phyloP scores from a whole-genome alignment of 92 coral and sea anemone species.

The Zoanthus sociatus region DNA sequence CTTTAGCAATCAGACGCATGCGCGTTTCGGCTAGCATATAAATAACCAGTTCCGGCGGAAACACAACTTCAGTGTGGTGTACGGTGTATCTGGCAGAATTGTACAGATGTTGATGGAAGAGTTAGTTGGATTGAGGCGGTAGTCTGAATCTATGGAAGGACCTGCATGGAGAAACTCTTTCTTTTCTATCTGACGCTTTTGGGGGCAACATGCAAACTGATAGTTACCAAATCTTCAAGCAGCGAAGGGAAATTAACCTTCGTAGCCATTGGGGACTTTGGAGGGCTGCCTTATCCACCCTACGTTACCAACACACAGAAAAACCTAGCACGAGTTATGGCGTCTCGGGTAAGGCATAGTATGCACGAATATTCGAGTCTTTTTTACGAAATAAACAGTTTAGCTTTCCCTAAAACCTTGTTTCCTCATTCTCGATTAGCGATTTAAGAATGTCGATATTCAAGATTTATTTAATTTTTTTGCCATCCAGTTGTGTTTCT shows the following conservation, averaged over 20 bases:
- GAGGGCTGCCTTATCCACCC: conserved; percentile 79
- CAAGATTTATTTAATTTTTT: neutral
- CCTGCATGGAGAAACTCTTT: conserved; percentile 39
- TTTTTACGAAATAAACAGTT: neutral
- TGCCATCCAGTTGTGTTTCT: neutral
- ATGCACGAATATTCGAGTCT: neutral
- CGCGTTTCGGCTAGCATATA: neutral
- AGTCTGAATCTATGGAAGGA: conserved; percentile 19
- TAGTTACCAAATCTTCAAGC: neutral
- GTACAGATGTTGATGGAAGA: conserved; percentile 16
- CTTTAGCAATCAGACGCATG: conserved; percentile 23
- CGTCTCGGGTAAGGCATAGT: conserved; percentile 67
- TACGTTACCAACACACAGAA: conserved; percentile 72
- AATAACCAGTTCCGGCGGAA: neutral
- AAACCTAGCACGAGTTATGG: conserved; percentile 75
- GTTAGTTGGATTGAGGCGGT: neutral
- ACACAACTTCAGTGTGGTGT: neutral
- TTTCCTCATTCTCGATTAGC: neutral
- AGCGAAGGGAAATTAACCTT: conserved; percentile 66
- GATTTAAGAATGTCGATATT: neutral
- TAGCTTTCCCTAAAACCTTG: neutral
- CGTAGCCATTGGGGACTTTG: conserved; percentile 90
- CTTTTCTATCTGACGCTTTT: conserved; percentile 26
- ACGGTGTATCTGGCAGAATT: neutral
- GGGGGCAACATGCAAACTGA: conserved; percentile 4